A percentile compares a stretch with the other conserved stretches of the same genome.
These are phyloP conservation scores for Trachymyrmex septentrionalis DNA, from an alignment of 1,140 invertebrate genomes.

Conservation along the genomic window DNA sequence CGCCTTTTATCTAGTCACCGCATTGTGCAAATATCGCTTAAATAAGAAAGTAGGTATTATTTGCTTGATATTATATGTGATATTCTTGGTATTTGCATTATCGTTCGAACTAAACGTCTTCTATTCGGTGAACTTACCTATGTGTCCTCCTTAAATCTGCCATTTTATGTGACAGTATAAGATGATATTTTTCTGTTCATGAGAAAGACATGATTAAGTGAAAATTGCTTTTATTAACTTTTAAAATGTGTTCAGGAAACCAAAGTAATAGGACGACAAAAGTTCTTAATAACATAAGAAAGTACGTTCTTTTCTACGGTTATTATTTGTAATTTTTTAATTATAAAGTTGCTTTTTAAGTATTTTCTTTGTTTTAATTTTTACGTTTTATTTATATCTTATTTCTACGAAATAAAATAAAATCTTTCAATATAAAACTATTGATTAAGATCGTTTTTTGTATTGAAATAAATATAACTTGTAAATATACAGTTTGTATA, in stretches of 20 bases:
- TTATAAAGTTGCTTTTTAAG: neutral
- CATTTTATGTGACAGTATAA: no score
- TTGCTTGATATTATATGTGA: constrained; percentile 88
- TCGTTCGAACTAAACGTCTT: constrained; percentile 88
- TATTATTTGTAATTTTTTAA: neutral
- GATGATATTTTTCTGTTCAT: neutral
- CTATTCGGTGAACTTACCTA: constrained; percentile 84
- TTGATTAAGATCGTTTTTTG: constrained; percentile 21
- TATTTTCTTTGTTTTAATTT: neutral
- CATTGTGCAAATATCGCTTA: constrained; percentile 88
- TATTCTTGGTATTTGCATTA: constrained; percentile 89
- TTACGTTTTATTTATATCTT: neutral
- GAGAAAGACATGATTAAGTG: neutral
- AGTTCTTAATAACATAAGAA: neutral
- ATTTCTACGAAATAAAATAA: neutral
- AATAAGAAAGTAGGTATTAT: constrained; percentile 88
- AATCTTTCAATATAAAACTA: neutral
- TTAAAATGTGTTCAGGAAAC: neutral
- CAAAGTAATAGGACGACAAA: neutral
- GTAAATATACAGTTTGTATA: neutral
- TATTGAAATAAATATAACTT: neutral
- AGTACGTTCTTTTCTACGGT: neutral
- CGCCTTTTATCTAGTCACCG: constrained; percentile 87
- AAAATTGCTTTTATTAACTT: constrained; percentile 3
- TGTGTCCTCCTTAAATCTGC: constrained; percentile 76